Conservation (phyloP, 2,888 invertebrate genomes). For the Drosophila affinis region DNA sequence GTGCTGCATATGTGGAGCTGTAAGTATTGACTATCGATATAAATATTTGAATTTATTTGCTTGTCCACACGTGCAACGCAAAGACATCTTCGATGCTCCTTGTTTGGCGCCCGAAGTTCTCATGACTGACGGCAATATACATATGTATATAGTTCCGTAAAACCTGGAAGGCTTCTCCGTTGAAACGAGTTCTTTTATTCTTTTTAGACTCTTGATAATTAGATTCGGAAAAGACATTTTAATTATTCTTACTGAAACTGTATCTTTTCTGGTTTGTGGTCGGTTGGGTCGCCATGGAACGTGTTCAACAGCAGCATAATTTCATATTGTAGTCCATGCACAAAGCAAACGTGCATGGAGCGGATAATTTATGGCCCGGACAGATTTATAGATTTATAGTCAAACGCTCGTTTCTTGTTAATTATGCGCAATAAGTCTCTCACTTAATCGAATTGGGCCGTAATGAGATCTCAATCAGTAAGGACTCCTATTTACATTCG, state of each 20-base stretch:
- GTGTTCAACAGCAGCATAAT: background rate
- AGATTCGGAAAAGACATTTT: background rate
- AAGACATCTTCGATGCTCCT: too few species aligned
- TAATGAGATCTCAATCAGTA: slow-evolving; percentile 14
- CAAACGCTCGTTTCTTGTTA: background rate
- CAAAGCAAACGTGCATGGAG: background rate
- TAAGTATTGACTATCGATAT: background rate
- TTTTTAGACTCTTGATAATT: background rate
- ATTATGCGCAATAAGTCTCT: slow-evolving; percentile 8
- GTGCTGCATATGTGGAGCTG: background rate
- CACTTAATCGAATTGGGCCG: slow-evolving; percentile 17
- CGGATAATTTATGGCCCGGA: background rate
- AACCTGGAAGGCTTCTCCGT: background rate
- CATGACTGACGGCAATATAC: too few species aligned
- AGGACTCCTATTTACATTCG: background rate
- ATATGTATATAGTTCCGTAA: background rate
- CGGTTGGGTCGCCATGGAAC: background rate
- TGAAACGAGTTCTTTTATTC: background rate
- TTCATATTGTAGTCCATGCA: background rate
- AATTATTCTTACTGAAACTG: background rate
- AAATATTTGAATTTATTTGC: background rate
- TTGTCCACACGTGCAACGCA: background rate
- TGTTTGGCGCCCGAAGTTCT: too few species aligned
- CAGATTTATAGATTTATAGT: background rate
- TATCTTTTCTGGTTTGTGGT: background rate